phyloP scores from a whole-genome alignment of 2,888 invertebrate species.

The Drosophila ezoana region DNA sequence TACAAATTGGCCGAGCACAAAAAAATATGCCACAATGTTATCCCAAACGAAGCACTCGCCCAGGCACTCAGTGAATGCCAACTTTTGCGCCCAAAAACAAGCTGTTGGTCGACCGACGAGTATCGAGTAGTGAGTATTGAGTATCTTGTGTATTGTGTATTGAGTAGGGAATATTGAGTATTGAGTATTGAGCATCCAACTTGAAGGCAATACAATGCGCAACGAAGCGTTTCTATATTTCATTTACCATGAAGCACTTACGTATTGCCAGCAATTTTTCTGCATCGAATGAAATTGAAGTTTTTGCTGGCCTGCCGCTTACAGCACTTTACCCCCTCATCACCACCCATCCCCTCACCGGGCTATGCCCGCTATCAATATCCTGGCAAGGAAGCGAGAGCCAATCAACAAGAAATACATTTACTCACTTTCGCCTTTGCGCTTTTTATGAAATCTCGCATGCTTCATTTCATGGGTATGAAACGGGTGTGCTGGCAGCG shows the following conservation, averaged over 20 bases:
- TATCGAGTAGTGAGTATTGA: conserved; percentile 13
- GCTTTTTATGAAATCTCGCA: conserved; percentile 74
- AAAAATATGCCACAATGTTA: conserved; percentile 35
- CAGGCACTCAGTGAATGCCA: neutral
- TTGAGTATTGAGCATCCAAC: conserved; percentile 31
- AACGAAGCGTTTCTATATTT: conserved; percentile 75
- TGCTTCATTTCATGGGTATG: conserved; percentile 68
- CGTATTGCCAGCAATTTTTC: conserved; percentile 77
- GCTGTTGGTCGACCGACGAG: neutral
- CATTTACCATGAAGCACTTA: conserved; percentile 77
- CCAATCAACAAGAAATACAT: conserved; percentile 77
- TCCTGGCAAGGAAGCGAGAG: conserved; percentile 58
- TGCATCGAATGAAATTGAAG: conserved; percentile 79
- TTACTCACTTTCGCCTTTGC: conserved; percentile 56
- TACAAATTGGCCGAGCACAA: conserved; percentile 33
- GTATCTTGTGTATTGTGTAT: conserved; percentile 6
- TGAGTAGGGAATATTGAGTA: conserved; percentile 18
- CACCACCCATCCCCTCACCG: neutral
- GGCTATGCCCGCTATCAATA: conserved; percentile 51
- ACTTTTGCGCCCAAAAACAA: neutral
- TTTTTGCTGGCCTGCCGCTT: conserved; percentile 33
- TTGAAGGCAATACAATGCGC: conserved; percentile 52
- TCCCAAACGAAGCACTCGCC: conserved; percentile 3
- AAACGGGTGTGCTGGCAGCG: conserved; percentile 15
- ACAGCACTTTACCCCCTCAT: neutral